Conservation (phyloP, 2,888 invertebrate genomes). For the Agrypnus murinus region DNA sequence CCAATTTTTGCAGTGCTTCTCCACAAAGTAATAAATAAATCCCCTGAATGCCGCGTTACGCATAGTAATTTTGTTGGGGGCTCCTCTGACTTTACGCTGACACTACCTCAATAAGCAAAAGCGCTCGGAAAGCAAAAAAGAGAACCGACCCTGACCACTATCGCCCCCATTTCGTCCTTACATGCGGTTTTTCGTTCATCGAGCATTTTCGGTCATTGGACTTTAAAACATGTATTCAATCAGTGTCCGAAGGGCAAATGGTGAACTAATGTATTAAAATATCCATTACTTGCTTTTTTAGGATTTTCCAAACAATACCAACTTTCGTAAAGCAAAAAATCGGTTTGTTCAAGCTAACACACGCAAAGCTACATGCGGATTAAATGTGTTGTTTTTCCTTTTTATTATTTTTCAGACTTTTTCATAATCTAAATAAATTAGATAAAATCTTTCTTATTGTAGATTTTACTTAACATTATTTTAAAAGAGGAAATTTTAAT, state of each 20-base stretch:
- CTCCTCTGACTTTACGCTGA: conserved; percentile 36
- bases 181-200: conserved; percentile 28
- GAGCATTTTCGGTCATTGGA: conserved; percentile 35
- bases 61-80: conserved; percentile 39
- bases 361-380: too few relatives aligned
- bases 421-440: too few relatives aligned
- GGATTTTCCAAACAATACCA: neutral
- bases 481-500: conserved; percentile 15
- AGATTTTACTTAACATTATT: too few relatives aligned
- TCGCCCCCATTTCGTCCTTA: conserved; percentile 14
- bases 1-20: conserved; percentile 30
- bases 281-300: neutral
- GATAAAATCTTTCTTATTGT: too few relatives aligned
- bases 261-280: conserved; percentile 21
- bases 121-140: conserved; percentile 22
- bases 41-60: conserved; percentile 29
- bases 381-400: too few relatives aligned
- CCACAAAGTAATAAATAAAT: conserved; percentile 37
- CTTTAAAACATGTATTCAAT: conserved; percentile 34
- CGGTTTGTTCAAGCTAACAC: too few relatives aligned
- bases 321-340: neutral
- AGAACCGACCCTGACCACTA: conserved; percentile 11
- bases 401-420: too few relatives aligned
- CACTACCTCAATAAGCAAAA: conserved; percentile 36
- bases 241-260: conserved; percentile 20